Base-by-base conservation (phyloP, 2,797 vertebrate species). In the Selene dorsalis region DNA sequence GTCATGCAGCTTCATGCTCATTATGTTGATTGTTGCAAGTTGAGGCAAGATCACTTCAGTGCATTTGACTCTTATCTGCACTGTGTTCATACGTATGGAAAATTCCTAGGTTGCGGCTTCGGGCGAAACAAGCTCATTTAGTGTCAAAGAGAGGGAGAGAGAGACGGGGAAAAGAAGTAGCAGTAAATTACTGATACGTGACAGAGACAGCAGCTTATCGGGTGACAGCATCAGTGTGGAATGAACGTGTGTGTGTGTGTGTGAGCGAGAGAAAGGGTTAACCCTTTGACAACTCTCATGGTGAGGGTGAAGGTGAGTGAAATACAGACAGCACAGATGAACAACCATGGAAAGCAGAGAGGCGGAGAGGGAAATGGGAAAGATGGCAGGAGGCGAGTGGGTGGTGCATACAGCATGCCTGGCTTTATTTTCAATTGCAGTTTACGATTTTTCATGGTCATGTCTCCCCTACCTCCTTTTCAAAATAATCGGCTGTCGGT, bases 221-320 rank as follows among this genome's bases (percentile, higher is more conserved):
- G 86, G 90, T 96, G 94, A 94, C 76, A 87, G 91, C 92, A 94
- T 94, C 94, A 68, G 84, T 91, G 87, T 87, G 95, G 93, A 96
- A 96, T 92, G 93, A 93, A 93, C 92, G 91, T 30, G 43, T 64
- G 84, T 64, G 79, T 87, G 89, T 91, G 85, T 87, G 84, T 80
- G 90, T 81, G 77, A 12, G 24, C 30, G 84, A 59, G 80, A 90
- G 18, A 48, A 7, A 6, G 92, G 74, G 75, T 88, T 87, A 94
- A 93, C 90, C 93, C 95, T 95, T 94, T 94, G 93, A 95, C 92
- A 94, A 92, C 39, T 95, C 94, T 93, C 91, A 93, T 90, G 90
- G 82, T 68, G 48, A 80, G 68, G 86, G 77, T 85, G 73, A 84
- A 89, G 87, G 82, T 91, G 87, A 90, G 80, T 13, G 39, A 73